Percentiles rank a stretch among this genome's conserved stretches.
phyloP scores from a whole-genome alignment of 30 jellyfish, hydroid and myxozoan genomes.

The Hydractinia symbiolongicarpus region DNA sequence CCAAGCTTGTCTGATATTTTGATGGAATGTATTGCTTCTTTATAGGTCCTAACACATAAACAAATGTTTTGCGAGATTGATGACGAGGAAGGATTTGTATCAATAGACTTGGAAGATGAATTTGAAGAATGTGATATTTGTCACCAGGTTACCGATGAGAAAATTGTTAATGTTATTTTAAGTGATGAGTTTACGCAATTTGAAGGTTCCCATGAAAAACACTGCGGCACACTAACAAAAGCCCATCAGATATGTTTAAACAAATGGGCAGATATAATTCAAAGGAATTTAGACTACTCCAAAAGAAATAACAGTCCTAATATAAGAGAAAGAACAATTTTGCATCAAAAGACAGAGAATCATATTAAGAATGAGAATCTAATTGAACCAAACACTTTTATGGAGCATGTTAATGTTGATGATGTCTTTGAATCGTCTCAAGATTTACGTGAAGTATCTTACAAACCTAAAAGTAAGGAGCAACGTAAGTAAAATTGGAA shows the following conservation, averaged over 20 bases:
- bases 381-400: too few species aligned
- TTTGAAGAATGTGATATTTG: slow-evolving; percentile 38
- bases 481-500: too few species aligned
- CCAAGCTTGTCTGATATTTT: too few species aligned
- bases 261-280: slow-evolving; percentile 33
- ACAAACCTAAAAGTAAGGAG: background rate
- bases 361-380: background rate
- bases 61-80: background rate
- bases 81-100: slow-evolving; percentile 30
- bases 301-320: background rate
- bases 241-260: slow-evolving; percentile 39
- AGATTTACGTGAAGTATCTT: background rate
- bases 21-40: too few species aligned
- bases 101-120: slow-evolving; percentile 23
- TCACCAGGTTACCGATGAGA: slow-evolving; percentile 28
- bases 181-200: slow-evolving; percentile 26
- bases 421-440: too few species aligned
- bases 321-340: background rate
- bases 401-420: too few species aligned
- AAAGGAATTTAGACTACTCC: slow-evolving; percentile 15
- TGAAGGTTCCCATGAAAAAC: slow-evolving; percentile 17
- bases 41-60: too few species aligned
- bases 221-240: slow-evolving; percentile 18
- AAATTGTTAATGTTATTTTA: slow-evolving; percentile 16
- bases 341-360: background rate